phyloP scores from a whole-genome alignment of 2,113 vertebrate genomes.

The Budorcas taxicolor region DNA sequence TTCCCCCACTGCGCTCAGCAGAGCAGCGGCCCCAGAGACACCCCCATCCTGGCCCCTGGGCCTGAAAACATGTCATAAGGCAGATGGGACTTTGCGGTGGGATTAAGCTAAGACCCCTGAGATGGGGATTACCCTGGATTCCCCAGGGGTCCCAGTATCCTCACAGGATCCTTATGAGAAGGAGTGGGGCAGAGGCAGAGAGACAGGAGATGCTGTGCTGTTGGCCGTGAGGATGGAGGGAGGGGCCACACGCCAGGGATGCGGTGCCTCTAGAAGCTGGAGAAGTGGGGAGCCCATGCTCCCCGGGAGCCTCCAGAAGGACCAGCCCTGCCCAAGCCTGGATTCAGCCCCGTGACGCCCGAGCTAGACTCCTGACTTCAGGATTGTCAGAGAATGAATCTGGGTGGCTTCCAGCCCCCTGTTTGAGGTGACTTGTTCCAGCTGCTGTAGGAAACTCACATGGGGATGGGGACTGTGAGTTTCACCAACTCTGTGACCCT shows the following conservation, averaged over 20 bases:
- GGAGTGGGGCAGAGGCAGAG: background rate
- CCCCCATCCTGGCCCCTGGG: rapidly evolving
- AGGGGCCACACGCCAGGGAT: rapidly evolving
- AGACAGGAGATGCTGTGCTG: rapidly evolving
- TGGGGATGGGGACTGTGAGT: background rate
- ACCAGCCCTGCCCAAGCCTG: background rate
- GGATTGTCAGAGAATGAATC: too few relatives aligned
- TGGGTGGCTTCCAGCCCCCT: background rate
- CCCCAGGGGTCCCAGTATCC: background rate
- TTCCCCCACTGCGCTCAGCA: background rate
- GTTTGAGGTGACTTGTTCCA: background rate
- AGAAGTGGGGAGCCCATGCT: rapidly evolving
- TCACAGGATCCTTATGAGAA: background rate
- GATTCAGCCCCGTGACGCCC: rapidly evolving
- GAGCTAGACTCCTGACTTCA: rapidly evolving
- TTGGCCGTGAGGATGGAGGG: background rate
- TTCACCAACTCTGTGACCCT: background rate
- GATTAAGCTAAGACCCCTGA: background rate
- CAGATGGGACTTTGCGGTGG: background rate
- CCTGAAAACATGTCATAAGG: background rate
- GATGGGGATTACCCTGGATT: background rate
- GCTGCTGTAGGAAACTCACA: background rate
- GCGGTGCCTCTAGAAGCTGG: rapidly evolving
- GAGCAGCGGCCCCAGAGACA: background rate
- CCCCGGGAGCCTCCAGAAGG: too few relatives aligned